Conservation (phyloP, 2,113 vertebrate genomes). For the Nipponia nippon region DNA sequence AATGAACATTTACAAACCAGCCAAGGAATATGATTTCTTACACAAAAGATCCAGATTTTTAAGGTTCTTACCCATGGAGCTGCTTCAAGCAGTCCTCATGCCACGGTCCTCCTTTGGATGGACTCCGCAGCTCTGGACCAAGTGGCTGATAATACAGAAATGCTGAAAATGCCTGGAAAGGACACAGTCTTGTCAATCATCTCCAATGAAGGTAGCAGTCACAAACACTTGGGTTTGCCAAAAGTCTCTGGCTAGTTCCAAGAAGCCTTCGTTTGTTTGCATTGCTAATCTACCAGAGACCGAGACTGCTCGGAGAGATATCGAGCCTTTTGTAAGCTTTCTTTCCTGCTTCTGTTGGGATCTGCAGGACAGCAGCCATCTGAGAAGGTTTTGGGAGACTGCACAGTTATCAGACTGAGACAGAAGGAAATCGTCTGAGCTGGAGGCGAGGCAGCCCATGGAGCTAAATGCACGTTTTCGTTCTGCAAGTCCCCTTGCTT, state of each 20-base stretch:
- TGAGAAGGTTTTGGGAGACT: constrained; percentile 21
- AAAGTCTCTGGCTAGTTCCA: constrained; percentile 18
- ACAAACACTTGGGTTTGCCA: constrained; percentile 50
- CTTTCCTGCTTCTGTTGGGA: constrained; percentile 22
- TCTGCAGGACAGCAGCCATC: constrained; percentile 24
- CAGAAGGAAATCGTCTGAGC: constrained; percentile 36
- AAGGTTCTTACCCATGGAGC: background rate
- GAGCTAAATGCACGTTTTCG: background rate
- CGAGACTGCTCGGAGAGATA: constrained; percentile 12
- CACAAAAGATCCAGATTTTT: background rate
- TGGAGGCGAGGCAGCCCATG: background rate
- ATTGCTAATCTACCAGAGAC: constrained; percentile 57
- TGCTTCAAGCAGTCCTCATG: background rate
- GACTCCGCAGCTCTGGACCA: background rate
- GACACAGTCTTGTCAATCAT: constrained; percentile 22
- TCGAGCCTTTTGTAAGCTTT: background rate
- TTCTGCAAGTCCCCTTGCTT: background rate
- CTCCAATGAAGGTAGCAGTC: constrained; percentile 44
- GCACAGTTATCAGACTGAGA: constrained; percentile 28
- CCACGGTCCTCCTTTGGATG: constrained; percentile 2
- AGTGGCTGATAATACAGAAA: constrained; percentile 45
- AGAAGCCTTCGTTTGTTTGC: constrained; percentile 26
- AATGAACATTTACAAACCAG: background rate
- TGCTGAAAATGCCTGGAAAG: constrained; percentile 45
- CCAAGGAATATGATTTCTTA: constrained; percentile 37